phyloP scores from a whole-genome alignment of 2,888 invertebrate species.

The Opisthograptis luteolata region DNA sequence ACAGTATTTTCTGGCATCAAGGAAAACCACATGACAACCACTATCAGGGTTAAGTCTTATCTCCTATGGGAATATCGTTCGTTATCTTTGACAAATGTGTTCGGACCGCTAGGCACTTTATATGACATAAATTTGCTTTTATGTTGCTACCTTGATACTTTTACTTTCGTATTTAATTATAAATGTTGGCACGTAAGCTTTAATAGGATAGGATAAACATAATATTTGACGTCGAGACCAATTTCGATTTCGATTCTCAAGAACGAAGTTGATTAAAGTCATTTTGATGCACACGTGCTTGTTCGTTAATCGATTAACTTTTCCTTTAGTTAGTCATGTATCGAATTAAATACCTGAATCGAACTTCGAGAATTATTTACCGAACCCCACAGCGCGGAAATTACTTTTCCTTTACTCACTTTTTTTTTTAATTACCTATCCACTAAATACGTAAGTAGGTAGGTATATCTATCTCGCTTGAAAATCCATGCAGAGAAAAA shows the following conservation, averaged over 20 bases:
- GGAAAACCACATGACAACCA: slow-evolving; percentile 11
- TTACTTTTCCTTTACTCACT: slow-evolving; percentile 4
- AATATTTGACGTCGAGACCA: slow-evolving; percentile 8
- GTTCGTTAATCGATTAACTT: slow-evolving; percentile 18
- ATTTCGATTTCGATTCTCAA: slow-evolving; percentile 13
- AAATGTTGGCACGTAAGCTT: slow-evolving; percentile 16
- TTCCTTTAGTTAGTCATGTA: slow-evolving; percentile 14
- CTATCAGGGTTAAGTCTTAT: slow-evolving; percentile 13
- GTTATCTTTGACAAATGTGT: slow-evolving; percentile 22
- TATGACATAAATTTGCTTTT: slow-evolving; percentile 1
- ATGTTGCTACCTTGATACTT: slow-evolving; percentile 3
- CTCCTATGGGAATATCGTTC: slow-evolving; percentile 13
- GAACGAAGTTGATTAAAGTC: background rate
- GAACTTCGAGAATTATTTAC: slow-evolving; percentile 12
- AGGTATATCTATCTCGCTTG: background rate
- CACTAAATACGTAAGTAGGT: background rate
- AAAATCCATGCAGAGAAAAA: too few relatives aligned
- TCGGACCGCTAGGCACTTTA: slow-evolving; percentile 7
- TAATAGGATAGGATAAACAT: too few relatives aligned
- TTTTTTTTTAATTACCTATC: too few relatives aligned
- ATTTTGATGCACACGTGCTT: slow-evolving; percentile 5
- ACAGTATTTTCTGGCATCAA: slow-evolving; percentile 1
- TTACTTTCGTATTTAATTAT: slow-evolving; percentile 13
- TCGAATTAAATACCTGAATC: slow-evolving; percentile 10
- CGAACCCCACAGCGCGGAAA: slow-evolving; percentile 11